Evolutionary conservation across 2,113 vertebrate species (phyloP), one percentile per base, ranked within the genome.

Genomic region (Actenoides lindsayi): DNA sequence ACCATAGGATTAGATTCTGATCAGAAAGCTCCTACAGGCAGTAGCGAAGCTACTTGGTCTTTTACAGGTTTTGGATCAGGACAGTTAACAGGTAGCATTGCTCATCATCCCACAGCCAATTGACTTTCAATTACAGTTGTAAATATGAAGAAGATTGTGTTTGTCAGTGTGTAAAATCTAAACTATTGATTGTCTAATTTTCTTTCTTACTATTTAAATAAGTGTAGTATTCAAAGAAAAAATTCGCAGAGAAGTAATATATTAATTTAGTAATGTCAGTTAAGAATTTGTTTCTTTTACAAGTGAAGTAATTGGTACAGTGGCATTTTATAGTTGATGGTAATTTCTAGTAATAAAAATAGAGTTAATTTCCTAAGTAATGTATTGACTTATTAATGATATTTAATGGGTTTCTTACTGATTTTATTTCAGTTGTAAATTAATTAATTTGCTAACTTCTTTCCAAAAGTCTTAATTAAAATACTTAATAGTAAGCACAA

Each of bases 351-450:
- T 96, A 97, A 97, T 98, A 98, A 98, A 97, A 98, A 96, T 79
- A 97, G 95, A 97, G 96, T 98, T 97, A 54, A 96, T 97, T 94
- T 95, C 96, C 91, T 98, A 95, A 98, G 97, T 97, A 97, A 97
- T 97, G 93, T 98, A 98, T 98, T 97, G 97, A 98, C 95, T 98
- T 98, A 98, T 97, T 98, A 98, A 98, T 98, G 93, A 96, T 92
- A 95, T 95, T 98, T 98, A 98, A 96, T 98, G 97, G 81, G 68
- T 89, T 92, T 97, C 97, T 95, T 96, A 96, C 95, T 85, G 93
- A 96, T 98, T 97, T 97, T 96, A 98, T 97, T 97, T 91, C 81
- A 94, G 95, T 95, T 90, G 56, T 95, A 97, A 97, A 98, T 98
- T 97, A 97, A 98, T 96, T 98, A 98, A 95, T 97, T 96, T 96